Percentiles rank a stretch among this genome's conserved stretches.
These are phyloP conservation scores for Cirrhinus molitorella DNA, from an alignment of 2,797 vertebrate genomes.

Conservation along the genomic window DNA sequence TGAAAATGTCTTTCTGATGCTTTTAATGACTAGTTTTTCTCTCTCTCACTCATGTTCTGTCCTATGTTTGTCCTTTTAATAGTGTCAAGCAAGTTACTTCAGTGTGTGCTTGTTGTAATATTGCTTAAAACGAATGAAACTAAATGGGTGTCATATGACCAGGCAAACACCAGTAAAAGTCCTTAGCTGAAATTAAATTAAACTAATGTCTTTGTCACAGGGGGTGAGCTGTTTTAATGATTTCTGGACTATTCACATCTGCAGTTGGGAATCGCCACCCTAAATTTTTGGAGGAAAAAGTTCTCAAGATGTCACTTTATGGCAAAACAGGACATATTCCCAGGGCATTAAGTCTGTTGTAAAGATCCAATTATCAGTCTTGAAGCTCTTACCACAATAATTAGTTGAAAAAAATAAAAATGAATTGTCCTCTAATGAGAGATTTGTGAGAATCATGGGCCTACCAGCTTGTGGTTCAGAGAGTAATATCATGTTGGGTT, in stretches of 20 bases:
- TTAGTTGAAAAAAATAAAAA: not conserved
- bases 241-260: not conserved
- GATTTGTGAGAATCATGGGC: not conserved
- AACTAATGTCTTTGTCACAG: not conserved
- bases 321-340: not conserved
- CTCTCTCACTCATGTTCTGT: not conserved
- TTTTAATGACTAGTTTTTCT: slow-evolving; percentile 9
- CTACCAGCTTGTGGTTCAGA: not conserved
- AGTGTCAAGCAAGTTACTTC: slow-evolving; percentile 29
- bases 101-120: slow-evolving; percentile 18
- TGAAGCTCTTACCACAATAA: not conserved
- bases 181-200: not conserved
- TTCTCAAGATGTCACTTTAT: slow-evolving; percentile 24
- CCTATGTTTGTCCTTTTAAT: slow-evolving; percentile 6
- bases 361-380: not conserved
- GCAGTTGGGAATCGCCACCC: slow-evolving; percentile 1
- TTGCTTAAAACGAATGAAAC: not conserved
- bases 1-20: slow-evolving; percentile 29
- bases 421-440: not conserved
- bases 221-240: slow-evolving; percentile 20
- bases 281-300: slow-evolving; percentile 51
- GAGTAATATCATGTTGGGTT: not conserved
- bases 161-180: not conserved
- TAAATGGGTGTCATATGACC: slow-evolving; percentile 27
- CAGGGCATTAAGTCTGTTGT: slow-evolving; percentile 15